These are phyloP conservation scores for Agonopterix arenella DNA, from an alignment of 2,888 invertebrate species.

Conservation along the genomic window DNA sequence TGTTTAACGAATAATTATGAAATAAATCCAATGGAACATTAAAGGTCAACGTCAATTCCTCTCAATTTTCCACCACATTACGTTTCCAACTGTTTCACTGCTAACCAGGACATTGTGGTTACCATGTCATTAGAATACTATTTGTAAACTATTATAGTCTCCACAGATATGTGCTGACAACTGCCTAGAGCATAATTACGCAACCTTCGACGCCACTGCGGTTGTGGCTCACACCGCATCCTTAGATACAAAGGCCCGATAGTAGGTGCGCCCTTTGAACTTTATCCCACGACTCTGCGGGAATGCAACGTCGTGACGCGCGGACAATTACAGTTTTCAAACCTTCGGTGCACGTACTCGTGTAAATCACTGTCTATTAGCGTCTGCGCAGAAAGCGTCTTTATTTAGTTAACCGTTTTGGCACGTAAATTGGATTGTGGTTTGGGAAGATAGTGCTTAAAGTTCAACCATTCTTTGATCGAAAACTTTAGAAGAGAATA, in stretches of 20 bases:
- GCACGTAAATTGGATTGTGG: slow-evolving; percentile 9
- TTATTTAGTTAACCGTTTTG: slow-evolving; percentile 23
- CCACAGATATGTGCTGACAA: not conserved
- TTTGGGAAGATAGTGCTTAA: not conserved
- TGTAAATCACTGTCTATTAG: slow-evolving; percentile 27
- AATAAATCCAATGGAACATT: too few relatives aligned
- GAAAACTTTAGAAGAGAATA: not conserved
- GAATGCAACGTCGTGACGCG: slow-evolving; percentile 43
- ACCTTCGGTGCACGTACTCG: not conserved
- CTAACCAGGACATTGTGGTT: too few relatives aligned
- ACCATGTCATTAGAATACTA: slow-evolving; percentile 3
- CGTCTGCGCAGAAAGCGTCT: slow-evolving; percentile 19
- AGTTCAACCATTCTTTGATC: not conserved
- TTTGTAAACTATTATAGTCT: slow-evolving; percentile 2
- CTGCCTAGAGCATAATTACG: slow-evolving; percentile 13
- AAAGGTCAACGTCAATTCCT: too few relatives aligned
- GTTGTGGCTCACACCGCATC: slow-evolving; percentile 24
- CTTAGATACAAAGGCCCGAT: slow-evolving; percentile 40
- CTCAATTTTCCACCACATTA: too few relatives aligned
- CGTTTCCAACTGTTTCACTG: too few relatives aligned
- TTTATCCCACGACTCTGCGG: slow-evolving; percentile 39
- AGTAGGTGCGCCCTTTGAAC: slow-evolving; percentile 47
- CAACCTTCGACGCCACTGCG: slow-evolving; percentile 25
- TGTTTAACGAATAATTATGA: too few relatives aligned
- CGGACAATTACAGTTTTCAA: slow-evolving; percentile 19